Base-by-base conservation (phyloP, 2,113 vertebrate genomes). In the Cavia aperea region DNA sequence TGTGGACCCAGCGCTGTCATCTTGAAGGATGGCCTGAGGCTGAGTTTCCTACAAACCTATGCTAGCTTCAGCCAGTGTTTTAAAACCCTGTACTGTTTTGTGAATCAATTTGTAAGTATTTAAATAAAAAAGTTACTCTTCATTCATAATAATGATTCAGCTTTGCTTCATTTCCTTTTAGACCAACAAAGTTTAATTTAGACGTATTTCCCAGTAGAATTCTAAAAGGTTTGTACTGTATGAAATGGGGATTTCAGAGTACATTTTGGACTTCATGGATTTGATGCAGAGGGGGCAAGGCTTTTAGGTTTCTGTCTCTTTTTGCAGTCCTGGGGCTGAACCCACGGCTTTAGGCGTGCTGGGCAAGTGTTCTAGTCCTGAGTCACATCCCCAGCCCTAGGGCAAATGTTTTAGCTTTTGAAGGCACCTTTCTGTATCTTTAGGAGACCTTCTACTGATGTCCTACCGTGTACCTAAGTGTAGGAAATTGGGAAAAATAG, bases 81-180 rank as follows among this genome's bases (percentile, higher is more conserved):
- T n/a, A 85, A 75, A 73, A n/a, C 21, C 12, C 12, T 84, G 58
- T 86, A 39, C 51, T 89, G 0, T 86, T 79, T 62, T 89, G 66
- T 93, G 63, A 62, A 93, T 93, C 65, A 19, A 29, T 94, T 92
- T 68, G 58, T 95, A 91, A 81, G 8, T 79, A 86, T 83, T 88
- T 82, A 12, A 54, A 77, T 58, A 26, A 14, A 77, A 79, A 78
- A 81, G 31, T n/a, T 56, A 62, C 81, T 96, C 88, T 72, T 95
- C 68, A 90, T 92, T 96, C 90, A 89, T 90, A 83, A 31, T 43
- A 66, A 24, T 96, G 95, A 95, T 91, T 96, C 95, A 96, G 81
- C 81, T 36, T 81, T 92, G 84, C 66, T 85, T 96, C 95, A 95
- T 95, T 94, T 96, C 91, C 95, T 92, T 92, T 90, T 58, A 72